Conservation (phyloP, 2,113 vertebrate species). For the Potamarius usumacintae region DNA sequence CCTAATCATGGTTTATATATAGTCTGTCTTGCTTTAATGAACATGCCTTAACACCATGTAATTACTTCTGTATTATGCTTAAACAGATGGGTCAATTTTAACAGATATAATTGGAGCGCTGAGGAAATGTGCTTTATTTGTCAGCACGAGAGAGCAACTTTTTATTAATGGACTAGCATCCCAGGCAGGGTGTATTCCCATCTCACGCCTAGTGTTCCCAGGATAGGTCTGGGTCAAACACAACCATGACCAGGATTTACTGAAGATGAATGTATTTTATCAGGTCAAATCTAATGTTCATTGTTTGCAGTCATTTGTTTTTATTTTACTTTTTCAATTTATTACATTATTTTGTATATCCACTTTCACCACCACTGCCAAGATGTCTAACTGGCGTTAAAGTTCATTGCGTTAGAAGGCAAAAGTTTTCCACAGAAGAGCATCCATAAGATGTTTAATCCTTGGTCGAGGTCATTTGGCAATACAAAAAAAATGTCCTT, state of each 20-base stretch:
- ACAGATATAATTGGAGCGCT: constrained; percentile 35
- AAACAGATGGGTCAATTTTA: constrained; percentile 27
- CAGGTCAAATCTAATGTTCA: not conserved
- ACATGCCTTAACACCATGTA: constrained; percentile 42
- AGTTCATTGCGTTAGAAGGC: constrained; percentile 4
- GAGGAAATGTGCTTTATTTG: constrained; percentile 27
- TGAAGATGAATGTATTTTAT: not conserved
- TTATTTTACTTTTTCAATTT: not conserved
- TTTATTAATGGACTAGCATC: constrained; percentile 13
- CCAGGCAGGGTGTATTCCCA: not conserved
- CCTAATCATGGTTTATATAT: constrained; percentile 53
- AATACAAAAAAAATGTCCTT: constrained; percentile 44
- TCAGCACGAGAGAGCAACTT: not conserved
- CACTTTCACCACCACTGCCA: not conserved
- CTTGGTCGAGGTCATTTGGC: constrained; percentile 34
- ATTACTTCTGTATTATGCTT: constrained; percentile 40
- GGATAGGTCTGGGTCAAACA: no score
- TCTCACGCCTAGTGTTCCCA: not conserved
- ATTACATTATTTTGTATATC: not conserved
- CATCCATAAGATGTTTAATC: constrained; percentile 48
- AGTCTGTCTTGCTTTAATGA: constrained; percentile 43
- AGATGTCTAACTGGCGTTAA: not conserved
- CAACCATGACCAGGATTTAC: not conserved
- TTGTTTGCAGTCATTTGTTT: not conserved
- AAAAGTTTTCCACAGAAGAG: constrained; percentile 27